Conservation (phyloP, 1,140 invertebrate species). For the Calephelis nemesis region DNA sequence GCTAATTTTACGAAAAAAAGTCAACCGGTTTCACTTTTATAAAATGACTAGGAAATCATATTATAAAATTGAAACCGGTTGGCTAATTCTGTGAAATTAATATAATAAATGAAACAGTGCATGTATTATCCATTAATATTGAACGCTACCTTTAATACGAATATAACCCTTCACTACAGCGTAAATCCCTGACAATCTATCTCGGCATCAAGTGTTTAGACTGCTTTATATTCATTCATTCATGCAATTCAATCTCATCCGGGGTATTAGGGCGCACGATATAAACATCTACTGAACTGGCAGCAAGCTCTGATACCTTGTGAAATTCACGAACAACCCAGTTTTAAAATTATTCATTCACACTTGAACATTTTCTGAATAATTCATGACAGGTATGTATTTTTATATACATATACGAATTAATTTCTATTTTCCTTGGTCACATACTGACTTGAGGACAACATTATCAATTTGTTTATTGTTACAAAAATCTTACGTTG, state of each 20-base stretch:
- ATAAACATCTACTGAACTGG: not conserved
- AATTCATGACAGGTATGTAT: no score
- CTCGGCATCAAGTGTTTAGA: conserved; percentile 9
- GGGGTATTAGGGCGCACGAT: not conserved
- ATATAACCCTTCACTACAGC: not conserved
- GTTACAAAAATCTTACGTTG: no score
- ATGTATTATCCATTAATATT: not conserved
- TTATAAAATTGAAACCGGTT: no score
- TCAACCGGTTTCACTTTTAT: no score
- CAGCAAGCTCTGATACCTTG: conserved; percentile 5
- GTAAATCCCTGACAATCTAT: not conserved
- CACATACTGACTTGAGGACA: no score
- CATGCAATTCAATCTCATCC: conserved; percentile 11
- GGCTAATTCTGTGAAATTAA: no score
- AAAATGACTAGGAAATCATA: no score
- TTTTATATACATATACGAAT: no score
- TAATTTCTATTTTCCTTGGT: no score
- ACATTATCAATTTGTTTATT: no score
- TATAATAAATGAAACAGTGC: no score
- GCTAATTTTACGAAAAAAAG: no score
- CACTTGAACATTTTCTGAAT: not conserved
- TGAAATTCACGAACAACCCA: not conserved
- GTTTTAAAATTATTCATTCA: conserved; percentile 1
- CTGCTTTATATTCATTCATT: conserved; percentile 15
- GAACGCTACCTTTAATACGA: not conserved